Evolutionary conservation across 2,888 invertebrate genomes (phyloP).

Genomic region (Lasioglossum oenotherae): DNA sequence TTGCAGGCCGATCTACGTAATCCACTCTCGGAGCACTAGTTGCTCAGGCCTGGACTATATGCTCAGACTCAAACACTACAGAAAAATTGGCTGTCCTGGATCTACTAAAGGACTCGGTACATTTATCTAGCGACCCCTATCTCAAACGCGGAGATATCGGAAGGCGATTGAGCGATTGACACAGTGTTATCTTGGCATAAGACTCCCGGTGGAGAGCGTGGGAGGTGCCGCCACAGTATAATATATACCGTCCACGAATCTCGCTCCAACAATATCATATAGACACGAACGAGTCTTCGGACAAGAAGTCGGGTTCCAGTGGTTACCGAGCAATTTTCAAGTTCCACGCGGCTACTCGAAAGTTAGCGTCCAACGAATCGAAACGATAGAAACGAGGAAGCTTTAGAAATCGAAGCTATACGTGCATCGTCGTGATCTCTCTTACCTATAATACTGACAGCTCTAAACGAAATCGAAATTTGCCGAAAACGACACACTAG

Average conservation of each 20-base stretch:
- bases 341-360: background rate
- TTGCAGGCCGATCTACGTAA: no score
- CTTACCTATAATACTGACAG: conserved; percentile 51
- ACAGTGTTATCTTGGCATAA: no score
- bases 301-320: conserved; percentile 39
- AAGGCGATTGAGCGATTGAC: background rate
- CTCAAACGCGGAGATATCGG: background rate
- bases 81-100: background rate
- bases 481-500: background rate
- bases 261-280: conserved; percentile 51
- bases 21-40: no score
- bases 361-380: background rate
- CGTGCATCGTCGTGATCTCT: background rate
- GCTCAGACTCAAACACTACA: background rate
- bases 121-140: background rate
- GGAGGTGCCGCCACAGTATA: conserved; percentile 8
- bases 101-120: background rate
- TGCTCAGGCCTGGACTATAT: background rate
- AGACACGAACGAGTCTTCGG: conserved; percentile 19
- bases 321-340: background rate
- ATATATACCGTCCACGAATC: conserved; percentile 48
- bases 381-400: background rate
- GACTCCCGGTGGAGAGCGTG: background rate
- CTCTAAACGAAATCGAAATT: conserved; percentile 15
- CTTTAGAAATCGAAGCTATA: background rate